Conservation (phyloP, 1,140 invertebrate genomes). For the Vollenhovia emeryi region DNA sequence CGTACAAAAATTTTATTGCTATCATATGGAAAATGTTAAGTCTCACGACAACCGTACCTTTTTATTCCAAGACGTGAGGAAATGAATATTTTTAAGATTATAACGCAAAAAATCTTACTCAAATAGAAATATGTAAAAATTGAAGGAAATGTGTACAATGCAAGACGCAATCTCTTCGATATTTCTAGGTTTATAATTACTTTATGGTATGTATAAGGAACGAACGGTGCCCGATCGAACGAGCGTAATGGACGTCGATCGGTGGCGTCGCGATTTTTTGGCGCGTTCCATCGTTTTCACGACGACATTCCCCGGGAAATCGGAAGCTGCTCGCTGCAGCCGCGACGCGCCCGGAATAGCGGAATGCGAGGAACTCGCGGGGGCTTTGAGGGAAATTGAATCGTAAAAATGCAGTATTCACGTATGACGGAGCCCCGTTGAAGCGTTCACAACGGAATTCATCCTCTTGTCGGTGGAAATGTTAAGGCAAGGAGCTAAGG, state of each 20-base stretch:
- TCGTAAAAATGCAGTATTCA: constrained; percentile 69
- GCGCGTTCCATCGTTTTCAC: constrained; percentile 6
- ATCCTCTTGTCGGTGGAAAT: constrained; percentile 52
- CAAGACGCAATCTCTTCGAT: too few species aligned
- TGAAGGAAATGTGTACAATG: background rate
- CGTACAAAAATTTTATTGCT: background rate
- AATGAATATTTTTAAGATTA: background rate
- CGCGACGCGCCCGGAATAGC: constrained; percentile 48
- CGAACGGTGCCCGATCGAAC: background rate
- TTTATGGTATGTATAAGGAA: background rate
- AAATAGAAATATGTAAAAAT: background rate
- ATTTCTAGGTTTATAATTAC: background rate
- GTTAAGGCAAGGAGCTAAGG: constrained; percentile 18
- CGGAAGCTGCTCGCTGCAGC: constrained; percentile 46
- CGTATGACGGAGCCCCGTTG: constrained; percentile 54
- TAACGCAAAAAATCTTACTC: background rate
- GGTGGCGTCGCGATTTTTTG: constrained; percentile 34
- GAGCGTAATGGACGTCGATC: background rate
- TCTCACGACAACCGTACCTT: too few species aligned
- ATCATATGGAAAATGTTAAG: too few species aligned
- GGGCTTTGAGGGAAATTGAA: constrained; percentile 66
- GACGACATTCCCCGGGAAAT: constrained; percentile 26
- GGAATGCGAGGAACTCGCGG: constrained; percentile 50
- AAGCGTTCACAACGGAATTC: constrained; percentile 58
- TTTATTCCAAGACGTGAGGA: background rate